A percentile compares a stretch with the other conserved stretches of the same genome.
Evolutionary conservation across 2,113 vertebrate genomes (phyloP).

Genomic region (Petroica traversi): DNA sequence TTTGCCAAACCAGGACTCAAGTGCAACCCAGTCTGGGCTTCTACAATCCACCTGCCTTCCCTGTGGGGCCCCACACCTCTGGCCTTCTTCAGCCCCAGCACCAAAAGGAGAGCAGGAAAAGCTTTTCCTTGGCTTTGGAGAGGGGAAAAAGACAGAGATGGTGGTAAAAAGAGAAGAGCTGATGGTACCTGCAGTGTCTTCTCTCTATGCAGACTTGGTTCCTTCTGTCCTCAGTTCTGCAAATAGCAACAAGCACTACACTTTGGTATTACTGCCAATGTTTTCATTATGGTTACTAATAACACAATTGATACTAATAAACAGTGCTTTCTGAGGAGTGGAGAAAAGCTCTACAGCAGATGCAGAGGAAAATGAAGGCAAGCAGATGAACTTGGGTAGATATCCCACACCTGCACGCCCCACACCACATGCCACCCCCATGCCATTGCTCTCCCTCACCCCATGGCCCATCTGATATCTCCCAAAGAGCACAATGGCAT

Average conservation of each 20-base stretch:
- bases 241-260: neutral
- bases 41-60: neutral
- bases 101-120: neutral
- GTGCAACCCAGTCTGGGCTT: neutral
- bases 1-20: neutral
- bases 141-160: neutral
- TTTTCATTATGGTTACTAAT: neutral
- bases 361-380: neutral
- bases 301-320: neutral
- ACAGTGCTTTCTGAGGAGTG: neutral
- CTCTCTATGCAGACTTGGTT: neutral
- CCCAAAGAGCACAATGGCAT: neutral
- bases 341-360: neutral
- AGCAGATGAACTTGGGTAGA: neutral
- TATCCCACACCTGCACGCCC: neutral
- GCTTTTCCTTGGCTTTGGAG: neutral
- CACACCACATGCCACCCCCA: accelerated
- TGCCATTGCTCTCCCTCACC: accelerated
- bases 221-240: neutral
- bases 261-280: neutral
- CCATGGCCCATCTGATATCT: neutral
- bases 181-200: neutral
- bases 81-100: neutral
- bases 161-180: neutral
- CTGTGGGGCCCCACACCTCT: neutral